Evolutionary conservation across 2,797 vertebrate species (phyloP).

Genomic region (Coreius guichenoti): DNA sequence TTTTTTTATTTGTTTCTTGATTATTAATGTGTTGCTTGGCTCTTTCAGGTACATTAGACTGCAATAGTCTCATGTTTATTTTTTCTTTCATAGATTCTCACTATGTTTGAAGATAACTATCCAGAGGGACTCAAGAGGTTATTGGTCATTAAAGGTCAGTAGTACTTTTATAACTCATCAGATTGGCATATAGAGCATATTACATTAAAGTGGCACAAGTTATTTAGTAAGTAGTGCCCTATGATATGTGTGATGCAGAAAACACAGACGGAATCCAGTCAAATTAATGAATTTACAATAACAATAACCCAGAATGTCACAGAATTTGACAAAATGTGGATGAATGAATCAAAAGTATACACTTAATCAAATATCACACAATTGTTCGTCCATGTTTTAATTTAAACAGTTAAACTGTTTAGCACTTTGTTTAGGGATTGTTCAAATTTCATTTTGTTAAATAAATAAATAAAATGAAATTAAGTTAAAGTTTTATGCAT

Average conservation of each 20-base stretch:
- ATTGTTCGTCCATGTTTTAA: not conserved
- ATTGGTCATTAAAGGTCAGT: constrained; percentile 90
- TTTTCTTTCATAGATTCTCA: constrained; percentile 80
- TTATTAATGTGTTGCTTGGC: not conserved
- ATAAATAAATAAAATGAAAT: too few species aligned
- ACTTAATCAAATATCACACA: not conserved
- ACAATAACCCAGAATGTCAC: not conserved
- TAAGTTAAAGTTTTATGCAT: not conserved
- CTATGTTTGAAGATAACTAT: constrained; percentile 97
- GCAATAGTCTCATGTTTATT: not conserved
- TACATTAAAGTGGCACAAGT: not conserved
- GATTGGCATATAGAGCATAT: not conserved
- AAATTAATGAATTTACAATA: not conserved
- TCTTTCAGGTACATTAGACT: not conserved
- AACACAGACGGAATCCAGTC: not conserved
- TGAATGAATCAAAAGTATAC: not conserved
- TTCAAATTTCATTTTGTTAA: not conserved
- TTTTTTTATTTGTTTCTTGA: not conserved
- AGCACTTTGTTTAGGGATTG: not conserved
- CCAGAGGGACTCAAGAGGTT: constrained; percentile 91
- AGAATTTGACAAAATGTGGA: not conserved
- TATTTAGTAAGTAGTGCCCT: not conserved
- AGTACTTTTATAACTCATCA: not conserved
- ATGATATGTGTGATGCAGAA: not conserved
- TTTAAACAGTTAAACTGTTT: not conserved